Percentiles rank a stretch among this genome's conserved stretches.
Evolutionary conservation across 1,140 invertebrate species (phyloP).

Genomic region (Solenopsis invicta): DNA sequence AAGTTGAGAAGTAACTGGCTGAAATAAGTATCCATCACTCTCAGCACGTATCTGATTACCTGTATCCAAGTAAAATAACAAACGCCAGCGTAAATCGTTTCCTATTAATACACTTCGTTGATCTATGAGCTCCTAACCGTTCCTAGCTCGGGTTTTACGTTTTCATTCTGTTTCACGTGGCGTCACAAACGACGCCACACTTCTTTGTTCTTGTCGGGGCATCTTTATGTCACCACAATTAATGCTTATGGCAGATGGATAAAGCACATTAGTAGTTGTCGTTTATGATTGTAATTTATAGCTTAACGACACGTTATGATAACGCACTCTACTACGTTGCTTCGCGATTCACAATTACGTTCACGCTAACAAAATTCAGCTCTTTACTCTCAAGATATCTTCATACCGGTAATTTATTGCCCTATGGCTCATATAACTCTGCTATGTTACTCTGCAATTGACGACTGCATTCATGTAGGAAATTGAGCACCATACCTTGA

Average conservation of each 20-base stretch:
- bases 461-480: background rate
- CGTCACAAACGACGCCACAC: background rate
- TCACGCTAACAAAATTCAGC: background rate
- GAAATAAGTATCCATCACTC: constrained; percentile 75
- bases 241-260: constrained; percentile 10
- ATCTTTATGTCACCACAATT: constrained; percentile 30
- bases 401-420: constrained; percentile 32
- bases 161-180: background rate
- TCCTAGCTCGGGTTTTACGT: constrained; percentile 18
- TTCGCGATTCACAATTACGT: constrained; percentile 9
- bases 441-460: background rate
- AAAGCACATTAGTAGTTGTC: constrained; percentile 18
- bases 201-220: background rate
- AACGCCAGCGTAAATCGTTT: constrained; percentile 55
- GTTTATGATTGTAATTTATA: constrained; percentile 39
- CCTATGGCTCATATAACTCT: background rate
- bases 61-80: constrained; percentile 56
- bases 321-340: background rate
- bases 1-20: constrained; percentile 71
- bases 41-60: constrained; percentile 72
- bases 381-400: constrained; percentile 4
- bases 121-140: constrained; percentile 24
- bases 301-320: constrained; percentile 31
- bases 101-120: constrained; percentile 47
- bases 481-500: background rate